phyloP scores from a whole-genome alignment of 2,797 vertebrate species.

The Cyclura pinguis region DNA sequence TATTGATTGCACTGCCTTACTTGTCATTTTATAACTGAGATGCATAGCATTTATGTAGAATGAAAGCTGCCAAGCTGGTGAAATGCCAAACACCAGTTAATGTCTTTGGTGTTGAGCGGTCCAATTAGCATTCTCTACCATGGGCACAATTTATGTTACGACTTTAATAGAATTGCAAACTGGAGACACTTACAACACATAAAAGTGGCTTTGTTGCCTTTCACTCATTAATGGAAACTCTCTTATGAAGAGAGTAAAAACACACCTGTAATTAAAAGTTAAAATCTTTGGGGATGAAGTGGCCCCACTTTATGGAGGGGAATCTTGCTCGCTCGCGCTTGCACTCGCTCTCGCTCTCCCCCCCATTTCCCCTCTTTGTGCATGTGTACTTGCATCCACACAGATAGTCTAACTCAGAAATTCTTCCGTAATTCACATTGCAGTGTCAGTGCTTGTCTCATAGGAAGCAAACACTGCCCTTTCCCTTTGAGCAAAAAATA shows the following conservation, averaged over 20 bases:
- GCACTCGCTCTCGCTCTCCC: too few species aligned
- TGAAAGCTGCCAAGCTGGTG: conserved; percentile 6
- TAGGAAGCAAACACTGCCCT: neutral
- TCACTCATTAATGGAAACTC: neutral
- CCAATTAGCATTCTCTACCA: conserved; percentile 3
- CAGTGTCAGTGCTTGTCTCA: neutral
- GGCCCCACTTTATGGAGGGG: neutral
- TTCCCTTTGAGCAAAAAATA: neutral
- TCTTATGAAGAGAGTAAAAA: conserved; percentile 12
- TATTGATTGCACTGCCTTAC: neutral
- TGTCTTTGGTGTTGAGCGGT: neutral
- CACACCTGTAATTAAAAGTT: conserved; percentile 30
- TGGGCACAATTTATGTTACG: conserved; percentile 24
- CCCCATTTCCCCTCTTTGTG: neutral
- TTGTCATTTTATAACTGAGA: conserved; percentile 4
- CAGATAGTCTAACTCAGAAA: neutral
- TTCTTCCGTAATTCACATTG: neutral
- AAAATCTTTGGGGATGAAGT: neutral
- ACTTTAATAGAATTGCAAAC: neutral
- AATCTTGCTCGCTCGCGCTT: too few species aligned
- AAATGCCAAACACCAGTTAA: neutral
- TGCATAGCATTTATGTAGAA: neutral
- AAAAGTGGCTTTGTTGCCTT: neutral
- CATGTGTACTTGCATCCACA: neutral
- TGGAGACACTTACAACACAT: neutral